Conservation (phyloP, 2,113 vertebrate species). For the Euleptes europaea region DNA sequence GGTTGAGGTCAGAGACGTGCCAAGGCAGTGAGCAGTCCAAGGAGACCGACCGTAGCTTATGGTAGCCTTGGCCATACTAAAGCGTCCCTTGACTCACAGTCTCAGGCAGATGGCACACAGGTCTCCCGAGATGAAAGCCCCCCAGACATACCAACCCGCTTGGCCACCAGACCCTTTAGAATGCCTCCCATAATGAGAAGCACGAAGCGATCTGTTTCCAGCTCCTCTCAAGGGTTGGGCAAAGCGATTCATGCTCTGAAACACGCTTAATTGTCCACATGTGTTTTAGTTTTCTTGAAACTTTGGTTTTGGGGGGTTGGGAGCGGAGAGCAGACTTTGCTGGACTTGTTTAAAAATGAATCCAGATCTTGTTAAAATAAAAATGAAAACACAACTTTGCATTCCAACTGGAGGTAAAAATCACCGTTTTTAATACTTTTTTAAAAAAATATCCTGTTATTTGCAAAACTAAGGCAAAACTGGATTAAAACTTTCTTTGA, state of each 20-base stretch:
- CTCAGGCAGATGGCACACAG: slow-evolving; percentile 36
- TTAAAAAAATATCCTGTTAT: background rate
- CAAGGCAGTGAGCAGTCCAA: too few relatives aligned
- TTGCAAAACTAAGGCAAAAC: background rate
- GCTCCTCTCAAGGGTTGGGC: slow-evolving; percentile 40
- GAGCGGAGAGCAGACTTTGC: background rate
- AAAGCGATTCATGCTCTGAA: slow-evolving; percentile 34
- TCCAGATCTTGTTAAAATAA: slow-evolving; percentile 14
- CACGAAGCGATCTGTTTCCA: slow-evolving; percentile 36
- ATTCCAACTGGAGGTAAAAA: slow-evolving; percentile 36
- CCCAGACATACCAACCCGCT: background rate
- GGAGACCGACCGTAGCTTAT: too few relatives aligned
- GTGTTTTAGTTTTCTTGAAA: slow-evolving; percentile 47
- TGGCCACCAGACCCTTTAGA: slow-evolving; percentile 35
- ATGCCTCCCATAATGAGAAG: slow-evolving; percentile 51
- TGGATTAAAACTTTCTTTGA: background rate
- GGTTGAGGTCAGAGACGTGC: too few relatives aligned
- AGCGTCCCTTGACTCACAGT: accelerated
- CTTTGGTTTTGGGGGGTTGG: background rate
- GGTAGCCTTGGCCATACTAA: too few relatives aligned
- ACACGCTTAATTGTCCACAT: slow-evolving; percentile 58
- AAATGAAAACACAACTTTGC: background rate
- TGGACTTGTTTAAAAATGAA: slow-evolving; percentile 48
- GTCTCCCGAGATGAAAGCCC: slow-evolving; percentile 49
- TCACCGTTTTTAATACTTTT: background rate